These are phyloP conservation scores for Vidua chalybeata DNA, from an alignment of 2,113 vertebrate species.

Conservation along the genomic window DNA sequence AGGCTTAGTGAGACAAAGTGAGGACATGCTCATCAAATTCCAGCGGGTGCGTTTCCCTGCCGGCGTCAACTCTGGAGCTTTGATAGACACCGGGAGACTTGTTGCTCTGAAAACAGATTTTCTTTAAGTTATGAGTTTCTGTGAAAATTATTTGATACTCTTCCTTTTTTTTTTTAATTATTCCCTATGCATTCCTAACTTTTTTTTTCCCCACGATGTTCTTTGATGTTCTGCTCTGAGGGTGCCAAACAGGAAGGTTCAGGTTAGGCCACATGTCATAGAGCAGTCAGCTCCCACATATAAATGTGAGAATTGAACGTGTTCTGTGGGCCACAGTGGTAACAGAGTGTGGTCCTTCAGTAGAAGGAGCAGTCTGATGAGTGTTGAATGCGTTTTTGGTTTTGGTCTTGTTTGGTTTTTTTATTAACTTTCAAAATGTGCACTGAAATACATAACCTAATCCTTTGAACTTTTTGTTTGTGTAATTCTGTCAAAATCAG, in stretches of 20 bases:
- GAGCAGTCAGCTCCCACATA: background rate
- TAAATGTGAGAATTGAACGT: background rate
- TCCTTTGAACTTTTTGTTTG: background rate
- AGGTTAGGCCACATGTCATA: background rate
- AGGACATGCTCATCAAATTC: background rate
- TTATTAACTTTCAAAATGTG: background rate
- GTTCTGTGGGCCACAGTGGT: background rate
- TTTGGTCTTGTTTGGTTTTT: background rate
- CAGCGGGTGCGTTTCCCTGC: background rate
- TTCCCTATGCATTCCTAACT: background rate
- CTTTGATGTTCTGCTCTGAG: background rate
- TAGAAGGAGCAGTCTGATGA: background rate
- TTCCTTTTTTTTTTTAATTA: background rate
- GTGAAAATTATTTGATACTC: background rate
- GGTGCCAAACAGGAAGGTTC: background rate
- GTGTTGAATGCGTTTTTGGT: background rate
- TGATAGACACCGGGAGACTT: background rate
- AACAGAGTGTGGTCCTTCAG: background rate
- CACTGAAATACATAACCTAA: background rate
- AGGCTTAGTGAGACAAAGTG: background rate
- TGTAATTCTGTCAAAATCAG: background rate
- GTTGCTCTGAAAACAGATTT: slow-evolving; percentile 8
- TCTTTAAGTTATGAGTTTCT: background rate
- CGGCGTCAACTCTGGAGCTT: background rate
- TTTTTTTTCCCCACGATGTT: fast-evolving